Base-by-base conservation (phyloP, 2,113 vertebrate genomes). In the Gadus chalcogrammus region DNA sequence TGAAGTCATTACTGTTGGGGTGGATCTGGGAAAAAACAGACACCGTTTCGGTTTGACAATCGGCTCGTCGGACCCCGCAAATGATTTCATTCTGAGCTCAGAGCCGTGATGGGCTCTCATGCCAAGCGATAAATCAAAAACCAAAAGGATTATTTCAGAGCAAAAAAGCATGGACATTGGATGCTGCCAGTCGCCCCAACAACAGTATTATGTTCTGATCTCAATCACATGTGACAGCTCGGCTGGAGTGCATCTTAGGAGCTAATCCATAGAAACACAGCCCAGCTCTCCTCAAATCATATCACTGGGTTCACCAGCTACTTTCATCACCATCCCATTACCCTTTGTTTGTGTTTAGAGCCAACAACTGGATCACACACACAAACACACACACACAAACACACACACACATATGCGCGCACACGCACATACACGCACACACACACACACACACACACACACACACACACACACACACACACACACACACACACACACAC, bases 1-100 rank as follows among this genome's bases (percentile, higher is more conserved):
- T 99, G 77, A 98, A 98, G 83, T 97, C 93, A 0, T 88, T 96
- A 83, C 95, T 98, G 75, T 93, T 97, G 20, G 94, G 92, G 72
- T 98, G 94, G 76, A 95, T 95, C 97, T 99, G 73, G 53, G 81
- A 79, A 69, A 72, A 3, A 68, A 48, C 42, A 48, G 42, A 48
- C 42, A 48, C 9, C 42, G 11, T 48, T 48, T 48, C 42, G 8
- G 42, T 48, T 8, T 48, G 12, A 48, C 5, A 8, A 48, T 48
- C 42, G 12, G 42, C 42, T 48, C 42, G 12, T 48, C 42, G 42
- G 42, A 2, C 17, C 52, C 12, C 28, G 31, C 11, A 64, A 72
- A 27, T 68, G 0, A 61, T 12, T 48, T 48, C 42, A 48, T 48
- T 48, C 42, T 48, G 42, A 48, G 38, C 38, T 42, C 38, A 42